Base-by-base conservation (phyloP, 2,113 vertebrate species). In the Oreochromis aureus region DNA sequence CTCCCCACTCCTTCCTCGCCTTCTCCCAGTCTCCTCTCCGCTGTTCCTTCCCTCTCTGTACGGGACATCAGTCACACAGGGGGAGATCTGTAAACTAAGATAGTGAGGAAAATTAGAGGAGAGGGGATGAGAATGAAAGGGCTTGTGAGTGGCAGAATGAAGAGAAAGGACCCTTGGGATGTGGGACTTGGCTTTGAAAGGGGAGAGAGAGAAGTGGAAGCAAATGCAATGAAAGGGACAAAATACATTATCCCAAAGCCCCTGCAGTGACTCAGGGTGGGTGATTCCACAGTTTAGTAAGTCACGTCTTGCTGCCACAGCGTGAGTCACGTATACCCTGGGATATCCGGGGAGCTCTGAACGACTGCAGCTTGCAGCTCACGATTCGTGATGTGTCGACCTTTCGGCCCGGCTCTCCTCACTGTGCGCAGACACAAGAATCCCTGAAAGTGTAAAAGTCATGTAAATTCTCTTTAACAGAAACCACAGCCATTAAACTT, bases 71-170 rank as follows among this genome's bases (percentile, higher is more conserved):
- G 88, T 89, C 89, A 87, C 85, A 81, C 51, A 56, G 55, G 55
- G 66, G 30, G 63, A 83, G 85, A 89, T 84, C 82, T 56, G 81
- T n/a, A n/a, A n/a, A 78, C n/a, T 27, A 73, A 93, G 92, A 93
- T 88, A 86, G 84, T 5, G 89, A 79, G 32, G 71, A 34, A 39
- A 86, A 92, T 80, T 80, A 90, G 87, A 90, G 84, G 51, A 66
- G 81, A 84, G 76, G 66, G 56, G 82, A 80, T 46, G n/a, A 81
- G 51, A 82, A 78, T 46, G 73, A 88, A 81, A 82, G 76, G 83
- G 10, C 18, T 12, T 36, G 63, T 54, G 87, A 79, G 10, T 36
- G 82, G 30, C 54, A 88, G 12, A 69, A 18, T 41, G 36, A n/a
- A 24, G 32, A 61, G 56, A 80, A 56, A 46, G 18, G 69, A 30